Evolutionary conservation across 2,113 vertebrate species (phyloP), one percentile per base, ranked within the genome.

Genomic region (Ceyx cyanopectus): DNA sequence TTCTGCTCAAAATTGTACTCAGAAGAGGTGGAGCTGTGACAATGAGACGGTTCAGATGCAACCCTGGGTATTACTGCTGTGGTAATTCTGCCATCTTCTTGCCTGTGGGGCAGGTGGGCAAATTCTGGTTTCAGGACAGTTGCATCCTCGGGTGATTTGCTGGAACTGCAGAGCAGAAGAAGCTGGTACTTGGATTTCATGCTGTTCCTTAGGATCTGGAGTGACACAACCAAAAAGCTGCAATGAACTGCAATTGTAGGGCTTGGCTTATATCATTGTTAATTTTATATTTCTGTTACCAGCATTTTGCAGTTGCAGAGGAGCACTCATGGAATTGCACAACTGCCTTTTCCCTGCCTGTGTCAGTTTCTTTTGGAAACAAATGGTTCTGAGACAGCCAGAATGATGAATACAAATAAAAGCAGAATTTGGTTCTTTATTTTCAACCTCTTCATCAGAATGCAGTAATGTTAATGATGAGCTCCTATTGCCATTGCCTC

Each of bases 1-100:
- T 70, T 40, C 24, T n/a, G 10, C 14, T 63, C 41, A 41, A 29
- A 68, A 54, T 14, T 2, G 0, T 11, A 9, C 4, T 0, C 2
- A 45, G 60, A 86, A 29, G 69, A 56, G 34, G 27, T 51, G 20
- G 57, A 50, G 37, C 23, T 73, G 46, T 63, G 51, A n/a, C 0
- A 0, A 21, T 14, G 37, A 75, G 81, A 22, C 22, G 50, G 29
- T 34, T 66, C 40, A 77, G 69, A 18, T 1, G 5, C 34, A 77
- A 8, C 30, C 27, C 30, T 51, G 43, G n/a, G 2, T 60, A 11
- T 67, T 62, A 14, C 30, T 83, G 54, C 27, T 70, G 18, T 61
- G 56, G 6, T 80, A 37, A 62, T 77, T 69, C 51, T 83, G 37
- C 22, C 1, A 0, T 10, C 14, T 34, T 51, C 34, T 68, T 68